phyloP scores from a whole-genome alignment of 2,113 vertebrate genomes.

The Pandion haliaetus region DNA sequence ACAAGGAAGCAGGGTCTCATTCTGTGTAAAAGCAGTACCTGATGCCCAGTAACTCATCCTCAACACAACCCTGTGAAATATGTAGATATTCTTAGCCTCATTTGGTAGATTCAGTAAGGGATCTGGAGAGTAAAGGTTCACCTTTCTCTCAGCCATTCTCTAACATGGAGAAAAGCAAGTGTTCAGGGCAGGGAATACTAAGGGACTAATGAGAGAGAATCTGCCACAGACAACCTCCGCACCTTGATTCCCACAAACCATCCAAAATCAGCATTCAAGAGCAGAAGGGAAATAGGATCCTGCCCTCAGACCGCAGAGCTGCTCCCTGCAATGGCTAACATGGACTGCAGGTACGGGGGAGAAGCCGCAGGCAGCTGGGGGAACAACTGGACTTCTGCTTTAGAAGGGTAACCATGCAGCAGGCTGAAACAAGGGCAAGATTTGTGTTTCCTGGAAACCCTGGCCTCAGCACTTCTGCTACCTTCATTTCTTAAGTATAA shows the following conservation, averaged over 20 bases:
- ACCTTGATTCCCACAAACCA: background rate
- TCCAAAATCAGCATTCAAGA: background rate
- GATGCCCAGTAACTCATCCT: background rate
- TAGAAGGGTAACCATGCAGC: background rate
- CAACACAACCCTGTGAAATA: background rate
- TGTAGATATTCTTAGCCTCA: background rate
- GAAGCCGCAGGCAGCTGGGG: background rate
- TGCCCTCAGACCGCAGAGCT: background rate
- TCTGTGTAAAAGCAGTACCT: background rate
- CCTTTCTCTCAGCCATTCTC: background rate
- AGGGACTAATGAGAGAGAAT: background rate
- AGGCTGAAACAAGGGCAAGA: background rate
- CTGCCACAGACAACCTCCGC: background rate
- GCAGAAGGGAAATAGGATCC: background rate
- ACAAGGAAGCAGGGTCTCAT: background rate
- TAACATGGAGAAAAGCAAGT: background rate
- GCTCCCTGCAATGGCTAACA: background rate
- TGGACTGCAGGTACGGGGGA: background rate
- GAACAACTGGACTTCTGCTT: background rate
- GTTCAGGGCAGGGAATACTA: background rate
- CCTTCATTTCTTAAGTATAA: constrained; percentile 12
- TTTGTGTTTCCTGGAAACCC: constrained; percentile 42
- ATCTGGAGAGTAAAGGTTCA: background rate
- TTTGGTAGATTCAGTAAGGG: background rate
- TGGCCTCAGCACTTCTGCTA: constrained; percentile 17